Evolutionary conservation across 1,140 invertebrate species (phyloP), one percentile per base, ranked within the genome.

Genomic region (Hycleus phaleratus): DNA sequence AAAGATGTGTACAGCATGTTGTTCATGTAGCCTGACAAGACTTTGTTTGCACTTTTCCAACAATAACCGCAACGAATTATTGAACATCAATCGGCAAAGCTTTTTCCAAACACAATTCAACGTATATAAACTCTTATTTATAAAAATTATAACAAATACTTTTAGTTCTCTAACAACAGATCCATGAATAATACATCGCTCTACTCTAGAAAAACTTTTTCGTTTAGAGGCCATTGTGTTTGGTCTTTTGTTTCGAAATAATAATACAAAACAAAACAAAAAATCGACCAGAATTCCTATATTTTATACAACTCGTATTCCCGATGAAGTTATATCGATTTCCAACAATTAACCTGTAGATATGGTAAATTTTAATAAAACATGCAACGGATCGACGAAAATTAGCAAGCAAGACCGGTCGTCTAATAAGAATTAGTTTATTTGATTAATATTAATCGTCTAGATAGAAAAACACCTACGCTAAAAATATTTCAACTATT

Each of bases 241-340:
- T 32, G 32, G 51, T 59, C 60, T 58, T 61, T 64, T 64, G 60
- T 64, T 59, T 32, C 32, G 32, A 32, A 32, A 32, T 32, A 32
- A 32, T 32, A 32, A 4, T 18, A 18, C 52, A 26, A 46, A n/a
- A 26, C 43, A 39, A 44, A 58, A 60, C 56, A 64, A 64, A 61
- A 61, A 61, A 59, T 56, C 26, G 44, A 61, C 18, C 18, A 18
- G 18, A 52, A 55, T 49, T 58, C 55, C 53, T 32, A 2, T 32
- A 32, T 32, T 32, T 4, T 7, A 32, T 4, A 32, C 18, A 18
- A 18, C 18, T 51, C 56, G 58, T 62, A 55, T 40, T 61, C 56
- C 57, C 48, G 58, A 65, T 65, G 58, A 65, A 65, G 64, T 63
- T 63, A 65, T 65, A 65, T 63, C 59, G 63, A 65, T 63, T 32